Evolutionary conservation across 1,140 invertebrate genomes (phyloP), one percentile per base, ranked within the genome.

Genomic region (Maniola jurtina): DNA sequence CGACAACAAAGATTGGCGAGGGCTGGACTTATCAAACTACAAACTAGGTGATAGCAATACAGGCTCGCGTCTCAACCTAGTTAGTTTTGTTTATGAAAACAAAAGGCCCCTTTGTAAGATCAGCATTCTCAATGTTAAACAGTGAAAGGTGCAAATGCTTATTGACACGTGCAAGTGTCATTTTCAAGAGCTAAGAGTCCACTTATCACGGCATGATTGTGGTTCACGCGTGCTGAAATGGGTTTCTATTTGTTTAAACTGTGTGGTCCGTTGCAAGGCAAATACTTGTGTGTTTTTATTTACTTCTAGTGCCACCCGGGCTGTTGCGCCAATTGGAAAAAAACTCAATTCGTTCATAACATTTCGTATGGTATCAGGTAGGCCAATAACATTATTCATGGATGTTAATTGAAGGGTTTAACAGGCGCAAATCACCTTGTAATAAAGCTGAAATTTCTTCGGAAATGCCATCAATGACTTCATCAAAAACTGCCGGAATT

Each of bases 141-240:
- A 57, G 55, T 57, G 55, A 57, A 57, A 57, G 55, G 55, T 57
- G 55, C 55, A 57, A 57, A 57, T 57, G 55, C 36, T 15, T 16
- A 25, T 57, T 57, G 35, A 57, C 55, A 57, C 52, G 52, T 55
- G 36, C 35, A 57, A 57, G 35, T 57, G 55, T 55, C 52, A 55
- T 55, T 55, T 34, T 34, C 16, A 45, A 55, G 13, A 55, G 52
- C 16, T 55, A 55, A 55, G 52, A 55, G 52, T 34, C 55, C 55
- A 57, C 55, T 57, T 57, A 40, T 40, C 55, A 16, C n/a, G 13
- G 36, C 55, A 57, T 57, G 40, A 57, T 57, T 40, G 36, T 57
- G 34, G 13, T 38, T 57, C 55, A 57, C 55, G 55, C 13, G 55
- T 38, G 55, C 36, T 36, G 34, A 40, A 38, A 40, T 16, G 55